These are phyloP conservation scores for Furcifer pardalis DNA, from an alignment of 2,797 vertebrate species.

Conservation along the genomic window DNA sequence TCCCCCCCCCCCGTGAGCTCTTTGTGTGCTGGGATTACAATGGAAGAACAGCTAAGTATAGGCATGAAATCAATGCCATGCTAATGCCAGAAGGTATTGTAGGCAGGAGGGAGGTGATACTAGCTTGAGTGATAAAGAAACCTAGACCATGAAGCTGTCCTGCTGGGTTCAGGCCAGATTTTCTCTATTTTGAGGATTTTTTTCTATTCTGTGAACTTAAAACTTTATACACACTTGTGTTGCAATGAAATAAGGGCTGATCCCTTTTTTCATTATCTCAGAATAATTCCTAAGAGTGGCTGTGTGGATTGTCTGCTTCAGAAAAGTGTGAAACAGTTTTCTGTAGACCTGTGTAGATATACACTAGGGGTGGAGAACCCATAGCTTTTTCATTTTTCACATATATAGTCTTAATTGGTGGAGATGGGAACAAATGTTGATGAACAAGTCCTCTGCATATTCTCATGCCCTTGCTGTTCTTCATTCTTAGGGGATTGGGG, in stretches of 20 bases:
- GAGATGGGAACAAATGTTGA: neutral
- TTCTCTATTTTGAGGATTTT: conserved; percentile 14
- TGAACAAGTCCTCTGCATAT: neutral
- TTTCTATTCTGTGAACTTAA: neutral
- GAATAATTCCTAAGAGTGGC: neutral
- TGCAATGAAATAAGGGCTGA: neutral
- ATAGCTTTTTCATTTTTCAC: neutral
- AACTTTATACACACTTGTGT: neutral
- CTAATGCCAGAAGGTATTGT: conserved; percentile 21
- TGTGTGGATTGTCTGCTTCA: neutral
- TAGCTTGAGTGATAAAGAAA: neutral
- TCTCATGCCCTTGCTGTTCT: neutral
- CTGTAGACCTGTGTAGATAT: neutral
- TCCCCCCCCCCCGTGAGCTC: conserved; percentile 45
- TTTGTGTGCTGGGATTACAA: conserved; percentile 76
- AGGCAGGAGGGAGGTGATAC: neutral
- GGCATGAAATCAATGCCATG: conserved; percentile 70
- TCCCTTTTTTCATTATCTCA: neutral
- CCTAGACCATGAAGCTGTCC: neutral
- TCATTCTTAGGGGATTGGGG: neutral
- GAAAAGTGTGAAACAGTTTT: neutral
- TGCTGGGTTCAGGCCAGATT: neutral
- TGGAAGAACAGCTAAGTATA: conserved; percentile 72
- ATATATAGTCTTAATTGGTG: neutral
- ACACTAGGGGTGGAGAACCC: neutral